Percentiles rank a stretch among this genome's conserved stretches.
These are phyloP conservation scores for Ophiodon elongatus DNA, from an alignment of 2,113 vertebrate genomes.

Conservation along the genomic window DNA sequence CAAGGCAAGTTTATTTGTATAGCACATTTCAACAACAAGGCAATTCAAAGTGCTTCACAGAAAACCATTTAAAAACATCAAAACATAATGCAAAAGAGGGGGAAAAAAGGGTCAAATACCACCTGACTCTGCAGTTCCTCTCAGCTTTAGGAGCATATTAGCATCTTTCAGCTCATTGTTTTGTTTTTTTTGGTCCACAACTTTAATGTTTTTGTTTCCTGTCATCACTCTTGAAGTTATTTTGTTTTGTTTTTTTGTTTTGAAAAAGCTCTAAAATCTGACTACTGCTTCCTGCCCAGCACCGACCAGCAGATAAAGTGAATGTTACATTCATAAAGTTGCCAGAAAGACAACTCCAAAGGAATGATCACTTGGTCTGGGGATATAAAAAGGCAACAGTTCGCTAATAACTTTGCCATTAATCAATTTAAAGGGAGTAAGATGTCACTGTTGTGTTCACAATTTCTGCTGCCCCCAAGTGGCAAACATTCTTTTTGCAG, in stretches of 20 bases:
- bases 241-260: too few species aligned
- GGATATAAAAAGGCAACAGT: background rate
- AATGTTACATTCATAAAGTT: background rate
- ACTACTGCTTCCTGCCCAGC: background rate
- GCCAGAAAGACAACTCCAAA: background rate
- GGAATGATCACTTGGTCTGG: background rate
- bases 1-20: too few species aligned
- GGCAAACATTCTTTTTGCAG: background rate
- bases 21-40: too few species aligned
- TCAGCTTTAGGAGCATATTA: background rate
- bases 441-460: background rate
- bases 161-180: background rate
- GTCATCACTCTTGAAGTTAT: too few species aligned
- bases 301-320: too few species aligned
- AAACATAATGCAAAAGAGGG: too few species aligned
- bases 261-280: background rate
- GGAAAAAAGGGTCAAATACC: background rate
- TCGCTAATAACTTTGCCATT: background rate
- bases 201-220: background rate
- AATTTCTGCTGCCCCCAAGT: too few species aligned
- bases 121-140: background rate
- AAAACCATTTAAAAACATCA: too few species aligned
- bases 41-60: too few species aligned
- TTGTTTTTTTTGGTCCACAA: too few species aligned
- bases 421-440: background rate